Evolutionary conservation across 2,888 invertebrate species (phyloP).

Genomic region (Pristionchus exspectatus): DNA sequence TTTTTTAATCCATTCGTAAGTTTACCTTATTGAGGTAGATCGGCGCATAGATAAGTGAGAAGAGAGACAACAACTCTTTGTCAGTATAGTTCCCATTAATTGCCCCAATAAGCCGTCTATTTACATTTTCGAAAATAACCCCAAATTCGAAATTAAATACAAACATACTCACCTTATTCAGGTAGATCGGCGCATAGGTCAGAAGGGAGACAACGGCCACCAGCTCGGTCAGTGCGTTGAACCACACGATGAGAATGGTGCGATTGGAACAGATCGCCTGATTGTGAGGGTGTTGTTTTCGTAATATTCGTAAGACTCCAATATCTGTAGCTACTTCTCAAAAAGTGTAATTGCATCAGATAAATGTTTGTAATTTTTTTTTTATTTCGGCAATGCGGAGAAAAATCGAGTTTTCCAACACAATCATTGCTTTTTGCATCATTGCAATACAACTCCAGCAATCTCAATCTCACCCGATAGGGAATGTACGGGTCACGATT

Average conservation of each 20-base stretch:
- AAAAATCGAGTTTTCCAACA: too few relatives aligned
- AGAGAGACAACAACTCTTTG: constrained; percentile 63
- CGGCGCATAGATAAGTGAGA: constrained; percentile 65
- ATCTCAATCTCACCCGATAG: constrained; percentile 23
- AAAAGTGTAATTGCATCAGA: neutral
- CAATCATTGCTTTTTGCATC: too few relatives aligned
- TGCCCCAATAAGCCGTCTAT: too few relatives aligned
- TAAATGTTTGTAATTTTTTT: too few relatives aligned
- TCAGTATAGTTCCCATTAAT: too few relatives aligned
- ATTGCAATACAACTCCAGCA: too few relatives aligned
- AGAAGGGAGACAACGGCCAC: constrained; percentile 65
- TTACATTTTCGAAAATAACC: too few relatives aligned
- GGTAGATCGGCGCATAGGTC: constrained; percentile 70
- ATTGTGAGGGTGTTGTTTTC: neutral
- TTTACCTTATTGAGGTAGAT: neutral
- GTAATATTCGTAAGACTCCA: neutral
- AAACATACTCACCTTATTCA: constrained; percentile 60
- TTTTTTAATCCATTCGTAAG: neutral
- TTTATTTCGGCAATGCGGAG: too few relatives aligned
- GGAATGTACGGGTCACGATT: constrained; percentile 48
- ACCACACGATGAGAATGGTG: constrained; percentile 66
- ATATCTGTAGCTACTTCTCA: neutral
- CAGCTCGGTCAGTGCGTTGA: constrained; percentile 70
- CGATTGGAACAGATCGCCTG: constrained; percentile 67
- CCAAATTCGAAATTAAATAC: neutral